These are phyloP conservation scores for Notolepis coatsorum DNA, from an alignment of 2,797 vertebrate species.

Conservation along the genomic window DNA sequence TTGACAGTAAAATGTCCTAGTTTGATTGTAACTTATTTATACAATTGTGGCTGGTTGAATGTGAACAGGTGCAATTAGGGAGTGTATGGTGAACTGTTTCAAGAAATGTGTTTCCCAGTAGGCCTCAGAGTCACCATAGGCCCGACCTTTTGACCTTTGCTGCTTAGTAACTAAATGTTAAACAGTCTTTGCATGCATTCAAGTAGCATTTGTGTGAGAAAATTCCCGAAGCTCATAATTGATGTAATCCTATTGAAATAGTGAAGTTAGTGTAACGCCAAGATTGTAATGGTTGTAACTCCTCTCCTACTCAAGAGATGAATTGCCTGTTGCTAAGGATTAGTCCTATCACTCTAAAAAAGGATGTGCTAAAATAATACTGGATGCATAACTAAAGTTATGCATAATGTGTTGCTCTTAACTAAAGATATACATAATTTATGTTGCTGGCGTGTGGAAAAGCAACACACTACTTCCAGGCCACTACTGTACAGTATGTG, in stretches of 20 bases:
- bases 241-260: neutral
- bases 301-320: too few relatives aligned
- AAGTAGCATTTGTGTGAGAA: neutral
- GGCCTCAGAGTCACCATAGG: neutral
- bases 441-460: too few relatives aligned
- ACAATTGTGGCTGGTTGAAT: neutral
- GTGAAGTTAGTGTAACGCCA: neutral
- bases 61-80: neutral
- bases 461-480: too few relatives aligned
- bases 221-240: neutral
- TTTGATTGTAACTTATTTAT: neutral
- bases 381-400: too few relatives aligned
- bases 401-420: too few relatives aligned
- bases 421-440: too few relatives aligned
- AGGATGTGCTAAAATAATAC: too few relatives aligned
- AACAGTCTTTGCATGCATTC: neutral
- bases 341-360: too few relatives aligned
- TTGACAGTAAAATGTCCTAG: too few relatives aligned
- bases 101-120: neutral
- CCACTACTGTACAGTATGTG: too few relatives aligned
- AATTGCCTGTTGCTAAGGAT: too few relatives aligned
- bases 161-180: neutral
- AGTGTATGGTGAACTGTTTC: neutral
- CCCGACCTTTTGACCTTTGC: conserved; percentile 9
- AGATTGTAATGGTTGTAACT: neutral